Conservation (phyloP, 2,797 vertebrate species). For the Phrynocephalus vlangalii region DNA sequence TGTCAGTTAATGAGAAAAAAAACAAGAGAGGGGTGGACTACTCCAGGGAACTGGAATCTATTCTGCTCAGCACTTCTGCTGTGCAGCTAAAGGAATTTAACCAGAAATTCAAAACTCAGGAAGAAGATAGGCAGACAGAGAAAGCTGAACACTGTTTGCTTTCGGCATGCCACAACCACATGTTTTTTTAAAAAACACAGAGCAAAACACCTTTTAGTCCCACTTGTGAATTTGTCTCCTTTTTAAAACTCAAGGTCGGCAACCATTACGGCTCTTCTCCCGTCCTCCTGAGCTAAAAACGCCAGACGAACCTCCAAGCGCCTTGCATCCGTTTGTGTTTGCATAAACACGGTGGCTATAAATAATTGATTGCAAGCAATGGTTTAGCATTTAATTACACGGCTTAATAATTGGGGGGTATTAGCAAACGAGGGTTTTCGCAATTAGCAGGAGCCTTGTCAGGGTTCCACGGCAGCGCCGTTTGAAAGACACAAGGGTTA, state of each 20-base stretch:
- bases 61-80: too few species aligned
- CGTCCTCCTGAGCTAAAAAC: background rate
- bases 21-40: too few species aligned
- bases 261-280: background rate
- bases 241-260: background rate
- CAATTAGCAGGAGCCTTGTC: slow-evolving; percentile 3
- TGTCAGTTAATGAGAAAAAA: too few species aligned
- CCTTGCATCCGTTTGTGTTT: background rate
- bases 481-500: background rate
- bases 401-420: background rate
- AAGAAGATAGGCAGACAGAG: too few species aligned
- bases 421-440: slow-evolving; percentile 2
- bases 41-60: too few species aligned
- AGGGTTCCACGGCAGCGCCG: background rate
- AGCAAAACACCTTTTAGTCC: background rate
- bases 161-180: too few species aligned
- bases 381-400: slow-evolving; percentile 13
- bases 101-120: too few species aligned
- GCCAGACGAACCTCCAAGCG: background rate
- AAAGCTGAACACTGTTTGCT: too few species aligned
- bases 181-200: too few species aligned
- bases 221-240: background rate
- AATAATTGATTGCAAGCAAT: slow-evolving; percentile 14
- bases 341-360: slow-evolving; percentile 2
- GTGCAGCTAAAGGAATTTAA: too few species aligned